Conservation (phyloP, 1,140 invertebrate genomes). For the Globodera ellingtonae region DNA sequence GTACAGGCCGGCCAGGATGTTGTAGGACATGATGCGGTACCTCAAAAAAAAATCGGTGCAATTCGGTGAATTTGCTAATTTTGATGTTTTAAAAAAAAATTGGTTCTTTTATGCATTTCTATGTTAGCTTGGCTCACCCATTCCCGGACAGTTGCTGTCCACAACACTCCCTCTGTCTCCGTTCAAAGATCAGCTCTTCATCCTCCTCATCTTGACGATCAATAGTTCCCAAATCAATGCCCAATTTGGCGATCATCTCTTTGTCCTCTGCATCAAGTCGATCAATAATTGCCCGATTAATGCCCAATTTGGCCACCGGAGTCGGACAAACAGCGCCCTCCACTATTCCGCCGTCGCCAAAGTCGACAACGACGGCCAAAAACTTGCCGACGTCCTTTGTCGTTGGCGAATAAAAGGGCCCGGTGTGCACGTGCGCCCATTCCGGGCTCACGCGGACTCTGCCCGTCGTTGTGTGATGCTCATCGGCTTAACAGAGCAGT, state of each 20-base stretch:
- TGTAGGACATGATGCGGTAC: slow-evolving; percentile 19
- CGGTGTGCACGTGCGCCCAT: slow-evolving; percentile 9
- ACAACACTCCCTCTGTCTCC: slow-evolving; percentile 24
- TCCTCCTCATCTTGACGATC: background rate
- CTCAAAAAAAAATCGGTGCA: background rate
- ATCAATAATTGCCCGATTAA: background rate
- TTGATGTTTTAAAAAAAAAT: too few species aligned
- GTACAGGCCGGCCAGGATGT: slow-evolving; percentile 35
- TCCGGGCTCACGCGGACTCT: slow-evolving; percentile 5
- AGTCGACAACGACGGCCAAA: slow-evolving; percentile 28
- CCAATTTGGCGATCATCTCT: background rate
- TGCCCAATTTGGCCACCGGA: background rate
- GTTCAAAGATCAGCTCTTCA: slow-evolving; percentile 24
- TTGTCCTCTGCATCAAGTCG: background rate
- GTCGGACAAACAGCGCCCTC: background rate
- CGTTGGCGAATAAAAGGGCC: slow-evolving; percentile 16
- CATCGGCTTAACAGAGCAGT: background rate
- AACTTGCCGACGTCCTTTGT: background rate
- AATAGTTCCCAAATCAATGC: too few species aligned
- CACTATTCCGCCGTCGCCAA: slow-evolving; percentile 14
- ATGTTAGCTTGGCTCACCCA: background rate
- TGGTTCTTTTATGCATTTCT: background rate
- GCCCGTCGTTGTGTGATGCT: background rate
- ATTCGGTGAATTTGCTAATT: too few species aligned
- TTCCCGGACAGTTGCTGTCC: background rate